Evolutionary conservation across 2,113 vertebrate species (phyloP).

Genomic region (Calyptomena viridis): DNA sequence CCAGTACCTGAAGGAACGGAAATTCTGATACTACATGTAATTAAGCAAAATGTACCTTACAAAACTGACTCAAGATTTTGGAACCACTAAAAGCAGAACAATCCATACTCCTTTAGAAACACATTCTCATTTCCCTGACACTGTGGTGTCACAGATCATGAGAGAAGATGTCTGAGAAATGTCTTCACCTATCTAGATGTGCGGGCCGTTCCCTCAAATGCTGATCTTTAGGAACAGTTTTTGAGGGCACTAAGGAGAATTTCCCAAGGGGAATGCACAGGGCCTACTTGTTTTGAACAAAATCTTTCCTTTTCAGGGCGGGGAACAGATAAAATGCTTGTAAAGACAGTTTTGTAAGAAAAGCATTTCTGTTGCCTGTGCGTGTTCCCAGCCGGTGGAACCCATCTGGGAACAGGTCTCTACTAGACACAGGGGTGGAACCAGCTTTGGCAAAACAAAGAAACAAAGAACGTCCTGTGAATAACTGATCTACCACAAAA

Average conservation of each 20-base stretch:
- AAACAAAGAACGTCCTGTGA: background rate
- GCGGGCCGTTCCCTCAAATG: background rate
- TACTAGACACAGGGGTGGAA: slow-evolving; percentile 24
- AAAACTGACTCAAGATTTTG: background rate
- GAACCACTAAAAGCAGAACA: background rate
- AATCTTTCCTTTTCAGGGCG: background rate
- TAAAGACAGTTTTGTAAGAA: slow-evolving; percentile 32
- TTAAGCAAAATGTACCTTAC: background rate
- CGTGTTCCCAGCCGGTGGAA: slow-evolving; percentile 2
- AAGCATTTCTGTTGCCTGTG: slow-evolving; percentile 10
- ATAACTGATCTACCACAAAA: background rate
- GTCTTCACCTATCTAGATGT: background rate
- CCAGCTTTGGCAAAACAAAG: slow-evolving; percentile 27
- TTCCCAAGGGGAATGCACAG: background rate
- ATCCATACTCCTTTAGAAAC: background rate
- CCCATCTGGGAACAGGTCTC: slow-evolving; percentile 19
- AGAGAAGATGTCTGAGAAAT: background rate
- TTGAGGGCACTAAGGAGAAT: background rate
- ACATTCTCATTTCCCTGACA: background rate
- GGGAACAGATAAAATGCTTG: slow-evolving; percentile 6
- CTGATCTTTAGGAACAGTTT: background rate
- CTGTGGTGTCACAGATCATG: background rate
- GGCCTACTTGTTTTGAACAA: background rate
- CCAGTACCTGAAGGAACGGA: background rate
- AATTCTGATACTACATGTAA: background rate